Evolutionary conservation across 37 sponge, comb jelly and placozoan genomes (phyloP).

Genomic region (Bolinopsis microptera): DNA sequence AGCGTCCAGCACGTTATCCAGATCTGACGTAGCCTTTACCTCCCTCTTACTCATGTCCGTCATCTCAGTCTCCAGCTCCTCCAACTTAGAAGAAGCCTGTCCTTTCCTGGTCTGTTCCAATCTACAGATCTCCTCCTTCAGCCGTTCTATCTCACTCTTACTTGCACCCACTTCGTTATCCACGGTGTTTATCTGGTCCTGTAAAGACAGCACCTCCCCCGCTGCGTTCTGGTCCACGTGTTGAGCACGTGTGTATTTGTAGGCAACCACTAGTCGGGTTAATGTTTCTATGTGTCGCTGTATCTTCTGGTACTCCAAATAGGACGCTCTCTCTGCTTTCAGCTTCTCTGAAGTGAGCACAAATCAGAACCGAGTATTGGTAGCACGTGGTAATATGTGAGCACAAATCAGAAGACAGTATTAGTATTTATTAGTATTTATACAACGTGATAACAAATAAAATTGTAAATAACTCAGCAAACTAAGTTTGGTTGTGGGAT

Average conservation of each 20-base stretch:
- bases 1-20: constrained; percentile 24
- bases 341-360: constrained; percentile 66
- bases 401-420: background rate
- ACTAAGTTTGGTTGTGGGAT: too few species aligned
- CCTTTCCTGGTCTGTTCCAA: constrained; percentile 17
- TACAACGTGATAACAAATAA: background rate
- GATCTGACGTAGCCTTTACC: constrained; percentile 54
- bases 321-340: constrained; percentile 85
- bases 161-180: background rate
- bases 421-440: too few species aligned
- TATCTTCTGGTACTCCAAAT: constrained; percentile 93
- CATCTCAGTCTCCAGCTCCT: constrained; percentile 50
- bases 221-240: constrained; percentile 11
- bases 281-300: constrained; percentile 87
- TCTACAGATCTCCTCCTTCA: background rate
- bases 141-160: background rate
- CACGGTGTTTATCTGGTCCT: background rate
- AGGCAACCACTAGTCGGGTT: constrained; percentile 77
- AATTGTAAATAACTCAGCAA: too few species aligned
- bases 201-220: background rate
- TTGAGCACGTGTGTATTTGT: constrained; percentile 83
- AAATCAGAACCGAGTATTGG: too few species aligned
- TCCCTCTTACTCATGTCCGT: background rate
- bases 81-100: constrained; percentile 10
- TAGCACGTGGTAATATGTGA: too few species aligned